Conservation (phyloP, 1,140 invertebrate species). For the Camponotus floridanus region DNA sequence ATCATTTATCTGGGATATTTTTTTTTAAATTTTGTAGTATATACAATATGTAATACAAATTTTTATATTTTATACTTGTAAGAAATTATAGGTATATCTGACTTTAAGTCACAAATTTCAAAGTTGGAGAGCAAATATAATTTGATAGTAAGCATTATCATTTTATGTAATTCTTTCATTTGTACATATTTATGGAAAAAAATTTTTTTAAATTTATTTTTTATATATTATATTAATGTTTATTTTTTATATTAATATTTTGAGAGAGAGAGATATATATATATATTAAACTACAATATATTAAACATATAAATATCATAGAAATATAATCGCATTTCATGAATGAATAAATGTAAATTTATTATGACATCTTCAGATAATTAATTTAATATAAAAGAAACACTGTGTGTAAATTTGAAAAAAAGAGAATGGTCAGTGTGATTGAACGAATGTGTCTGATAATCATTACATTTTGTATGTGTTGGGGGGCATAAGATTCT, state of each 20-base stretch:
- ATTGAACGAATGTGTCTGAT: conserved; percentile 61
- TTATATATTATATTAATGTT: no score
- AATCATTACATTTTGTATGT: conserved; percentile 50
- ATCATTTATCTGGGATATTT: conserved; percentile 40
- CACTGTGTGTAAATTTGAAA: conserved; percentile 45
- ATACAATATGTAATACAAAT: conserved; percentile 19
- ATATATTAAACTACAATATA: not conserved
- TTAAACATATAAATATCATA: conserved; percentile 25
- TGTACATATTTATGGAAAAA: conserved; percentile 21
- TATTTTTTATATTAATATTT: no score
- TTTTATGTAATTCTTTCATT: conserved; percentile 7
- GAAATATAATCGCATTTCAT: conserved; percentile 37
- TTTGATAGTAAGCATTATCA: not conserved
- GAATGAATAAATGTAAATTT: conserved; percentile 53
- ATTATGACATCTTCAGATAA: not conserved
- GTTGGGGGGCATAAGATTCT: conserved; percentile 70
- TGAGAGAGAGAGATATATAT: not conserved
- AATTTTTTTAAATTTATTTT: conserved; percentile 7
- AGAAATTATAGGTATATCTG: conserved; percentile 9
- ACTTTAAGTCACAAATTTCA: conserved; percentile 52
- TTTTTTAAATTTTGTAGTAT: not conserved
- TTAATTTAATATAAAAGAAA: conserved; percentile 38
- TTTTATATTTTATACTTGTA: conserved; percentile 56
- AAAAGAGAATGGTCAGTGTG: conserved; percentile 44
- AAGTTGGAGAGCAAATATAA: conserved; percentile 3